Conservation (phyloP, 2,888 invertebrate species). For the Elysia crispata region DNA sequence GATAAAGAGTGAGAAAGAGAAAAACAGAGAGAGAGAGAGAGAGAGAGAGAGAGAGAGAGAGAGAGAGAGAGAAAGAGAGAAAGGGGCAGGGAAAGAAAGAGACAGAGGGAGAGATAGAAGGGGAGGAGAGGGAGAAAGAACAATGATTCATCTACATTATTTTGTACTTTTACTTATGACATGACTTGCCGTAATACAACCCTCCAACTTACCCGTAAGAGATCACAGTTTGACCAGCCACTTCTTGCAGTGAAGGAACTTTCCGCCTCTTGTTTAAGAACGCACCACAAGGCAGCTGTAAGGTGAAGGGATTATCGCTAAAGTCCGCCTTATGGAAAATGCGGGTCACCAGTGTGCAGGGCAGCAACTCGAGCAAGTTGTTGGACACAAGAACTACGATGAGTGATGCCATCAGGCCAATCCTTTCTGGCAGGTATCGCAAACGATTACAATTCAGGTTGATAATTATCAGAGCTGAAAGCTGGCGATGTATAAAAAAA, state of each 20-base stretch:
- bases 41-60: no score
- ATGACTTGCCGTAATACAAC: background rate
- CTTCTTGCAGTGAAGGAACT: slow-evolving; percentile 34
- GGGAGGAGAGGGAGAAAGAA: no score
- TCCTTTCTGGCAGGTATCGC: slow-evolving; percentile 9
- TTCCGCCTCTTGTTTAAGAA: background rate
- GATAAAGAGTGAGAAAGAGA: no score
- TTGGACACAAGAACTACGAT: slow-evolving; percentile 10
- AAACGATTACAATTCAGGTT: slow-evolving; percentile 35
- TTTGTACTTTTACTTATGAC: no score
- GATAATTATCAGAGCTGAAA: slow-evolving; percentile 24
- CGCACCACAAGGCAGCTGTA: background rate
- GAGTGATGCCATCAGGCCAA: slow-evolving; percentile 24
- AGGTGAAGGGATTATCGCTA: slow-evolving; percentile 35
- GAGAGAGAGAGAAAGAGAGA: no score
- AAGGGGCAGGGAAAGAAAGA: no score
- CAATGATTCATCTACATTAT: no score
- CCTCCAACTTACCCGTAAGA: slow-evolving; percentile 11
- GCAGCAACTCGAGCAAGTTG: slow-evolving; percentile 36
- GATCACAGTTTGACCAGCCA: slow-evolving; percentile 24
- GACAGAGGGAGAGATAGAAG: no score
- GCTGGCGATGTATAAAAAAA: slow-evolving; percentile 9
- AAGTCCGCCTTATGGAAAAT: slow-evolving; percentile 25
- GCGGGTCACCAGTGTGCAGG: slow-evolving; percentile 22
- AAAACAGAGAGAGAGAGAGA: no score